Conservation (phyloP, 2,113 vertebrate genomes). For the Lipotes vexillifer region DNA sequence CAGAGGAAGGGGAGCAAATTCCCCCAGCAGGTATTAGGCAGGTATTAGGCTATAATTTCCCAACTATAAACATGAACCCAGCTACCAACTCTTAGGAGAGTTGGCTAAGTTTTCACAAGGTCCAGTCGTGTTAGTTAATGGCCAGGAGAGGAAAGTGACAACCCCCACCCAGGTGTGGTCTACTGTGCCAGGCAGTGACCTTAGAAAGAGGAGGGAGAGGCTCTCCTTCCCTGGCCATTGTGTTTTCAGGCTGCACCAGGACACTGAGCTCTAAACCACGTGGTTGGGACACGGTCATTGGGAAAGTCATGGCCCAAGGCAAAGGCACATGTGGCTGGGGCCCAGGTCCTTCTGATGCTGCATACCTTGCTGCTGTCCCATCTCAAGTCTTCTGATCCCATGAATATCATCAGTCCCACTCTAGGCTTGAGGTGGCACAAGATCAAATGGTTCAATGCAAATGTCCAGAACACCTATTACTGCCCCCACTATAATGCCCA, state of each 20-base stretch:
- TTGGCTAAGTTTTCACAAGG: background rate
- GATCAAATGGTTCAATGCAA: background rate
- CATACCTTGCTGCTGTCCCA: background rate
- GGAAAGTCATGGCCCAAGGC: background rate
- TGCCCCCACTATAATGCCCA: background rate
- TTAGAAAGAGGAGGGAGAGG: background rate
- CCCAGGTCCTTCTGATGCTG: accelerated
- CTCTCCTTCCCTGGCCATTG: background rate
- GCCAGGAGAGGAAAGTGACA: background rate
- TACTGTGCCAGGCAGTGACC: background rate
- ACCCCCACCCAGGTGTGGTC: background rate
- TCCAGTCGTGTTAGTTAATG: background rate
- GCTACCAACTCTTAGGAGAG: background rate
- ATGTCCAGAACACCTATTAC: background rate
- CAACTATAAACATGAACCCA: background rate
- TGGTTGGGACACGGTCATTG: background rate
- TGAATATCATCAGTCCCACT: background rate
- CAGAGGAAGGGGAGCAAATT: background rate
- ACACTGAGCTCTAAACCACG: background rate
- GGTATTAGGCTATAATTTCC: background rate
- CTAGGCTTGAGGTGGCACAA: too few species aligned
- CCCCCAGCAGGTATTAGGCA: background rate
- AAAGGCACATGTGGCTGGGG: background rate
- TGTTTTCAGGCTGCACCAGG: background rate
- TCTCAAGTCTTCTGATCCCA: background rate